Evolutionary conservation across 2,113 vertebrate species (phyloP).

Genomic region (Crocuta crocuta): DNA sequence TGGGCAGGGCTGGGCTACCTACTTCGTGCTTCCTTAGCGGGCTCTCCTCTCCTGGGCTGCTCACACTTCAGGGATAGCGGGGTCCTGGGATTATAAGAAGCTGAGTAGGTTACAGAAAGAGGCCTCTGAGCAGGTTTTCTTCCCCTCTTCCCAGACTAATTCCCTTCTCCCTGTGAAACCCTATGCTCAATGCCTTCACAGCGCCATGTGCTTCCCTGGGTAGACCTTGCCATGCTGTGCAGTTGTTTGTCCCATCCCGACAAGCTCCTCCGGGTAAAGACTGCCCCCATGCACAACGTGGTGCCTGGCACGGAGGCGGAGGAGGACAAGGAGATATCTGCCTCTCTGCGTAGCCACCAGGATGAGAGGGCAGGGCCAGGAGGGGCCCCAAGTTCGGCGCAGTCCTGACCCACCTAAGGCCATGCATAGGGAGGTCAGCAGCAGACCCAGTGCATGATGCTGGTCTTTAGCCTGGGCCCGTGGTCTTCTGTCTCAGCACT

Average conservation of each 20-base stretch:
- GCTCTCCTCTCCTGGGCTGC: not conserved
- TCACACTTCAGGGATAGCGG: not conserved
- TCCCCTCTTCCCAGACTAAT: not conserved
- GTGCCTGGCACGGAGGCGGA: not conserved
- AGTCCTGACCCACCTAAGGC: not conserved
- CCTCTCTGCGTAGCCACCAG: fast-evolving
- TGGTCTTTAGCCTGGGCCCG: not conserved
- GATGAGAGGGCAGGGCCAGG: not conserved
- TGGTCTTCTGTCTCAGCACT: not conserved
- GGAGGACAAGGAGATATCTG: too few species aligned
- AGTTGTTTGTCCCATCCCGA: not conserved
- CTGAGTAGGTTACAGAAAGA: not conserved
- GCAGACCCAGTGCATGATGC: not conserved
- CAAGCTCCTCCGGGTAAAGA: not conserved
- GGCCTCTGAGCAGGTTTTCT: not conserved
- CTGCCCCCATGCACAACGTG: too few species aligned
- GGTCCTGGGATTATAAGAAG: not conserved
- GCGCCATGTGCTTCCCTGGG: not conserved
- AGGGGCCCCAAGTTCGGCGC: not conserved
- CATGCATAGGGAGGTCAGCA: fast-evolving
- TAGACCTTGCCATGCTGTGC: not conserved
- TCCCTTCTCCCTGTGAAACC: not conserved
- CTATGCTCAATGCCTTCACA: not conserved
- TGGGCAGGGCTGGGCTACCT: not conserved
- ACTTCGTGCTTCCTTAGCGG: not conserved